These are phyloP conservation scores for Drosophila pseudotalamancana DNA, from an alignment of 2,888 invertebrate species.

Conservation along the genomic window DNA sequence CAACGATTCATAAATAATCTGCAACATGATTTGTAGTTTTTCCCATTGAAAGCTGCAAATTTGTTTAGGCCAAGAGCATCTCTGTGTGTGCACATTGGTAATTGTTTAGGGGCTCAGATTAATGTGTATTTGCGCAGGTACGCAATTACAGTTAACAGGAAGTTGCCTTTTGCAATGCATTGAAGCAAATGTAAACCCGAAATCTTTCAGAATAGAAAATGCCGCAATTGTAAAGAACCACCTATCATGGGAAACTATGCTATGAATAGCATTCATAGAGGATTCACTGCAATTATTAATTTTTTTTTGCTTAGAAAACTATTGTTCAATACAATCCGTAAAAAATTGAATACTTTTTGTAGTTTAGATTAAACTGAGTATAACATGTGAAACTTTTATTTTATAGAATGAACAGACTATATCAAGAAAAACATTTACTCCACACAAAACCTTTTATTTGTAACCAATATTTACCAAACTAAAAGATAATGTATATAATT, in stretches of 20 bases:
- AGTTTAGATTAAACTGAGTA: too few species aligned
- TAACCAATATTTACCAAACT: background rate
- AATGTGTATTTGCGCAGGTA: slow-evolving; percentile 42
- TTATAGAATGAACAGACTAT: too few species aligned
- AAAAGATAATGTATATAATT: too few species aligned
- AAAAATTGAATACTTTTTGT: too few species aligned
- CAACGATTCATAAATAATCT: slow-evolving; percentile 22
- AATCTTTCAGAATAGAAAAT: background rate
- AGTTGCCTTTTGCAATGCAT: slow-evolving; percentile 19
- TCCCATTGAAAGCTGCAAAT: slow-evolving; percentile 19
- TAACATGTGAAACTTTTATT: too few species aligned
- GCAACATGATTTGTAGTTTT: slow-evolving; percentile 18
- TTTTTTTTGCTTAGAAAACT: too few species aligned
- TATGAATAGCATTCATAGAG: too few species aligned
- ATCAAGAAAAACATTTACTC: too few species aligned
- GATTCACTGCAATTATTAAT: too few species aligned
- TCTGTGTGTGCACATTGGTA: slow-evolving; percentile 4
- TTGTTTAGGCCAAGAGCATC: slow-evolving; percentile 22
- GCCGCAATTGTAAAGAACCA: background rate
- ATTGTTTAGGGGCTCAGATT: slow-evolving; percentile 27
- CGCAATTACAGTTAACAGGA: slow-evolving; percentile 37
- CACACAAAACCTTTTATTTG: background rate
- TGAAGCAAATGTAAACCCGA: slow-evolving; percentile 13
- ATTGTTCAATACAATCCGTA: too few species aligned
- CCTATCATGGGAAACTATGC: background rate